Conservation (phyloP, 1,140 invertebrate genomes). For the Sarcophaga bullata region DNA sequence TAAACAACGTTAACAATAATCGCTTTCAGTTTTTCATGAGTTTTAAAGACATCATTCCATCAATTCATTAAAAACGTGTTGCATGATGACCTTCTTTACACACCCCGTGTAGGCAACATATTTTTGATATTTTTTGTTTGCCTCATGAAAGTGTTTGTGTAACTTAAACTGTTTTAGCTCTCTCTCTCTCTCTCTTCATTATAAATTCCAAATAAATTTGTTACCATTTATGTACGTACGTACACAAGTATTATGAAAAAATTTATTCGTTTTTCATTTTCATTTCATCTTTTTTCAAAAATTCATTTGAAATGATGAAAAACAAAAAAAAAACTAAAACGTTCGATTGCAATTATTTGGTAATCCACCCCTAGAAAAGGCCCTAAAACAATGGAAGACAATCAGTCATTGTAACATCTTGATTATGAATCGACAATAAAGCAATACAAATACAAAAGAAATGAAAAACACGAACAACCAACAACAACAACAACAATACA, state of each 20-base stretch:
- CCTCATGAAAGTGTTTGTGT: too few relatives aligned
- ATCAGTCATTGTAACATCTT: slow-evolving; percentile 36
- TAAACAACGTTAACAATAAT: too few relatives aligned
- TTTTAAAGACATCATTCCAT: too few relatives aligned
- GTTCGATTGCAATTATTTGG: slow-evolving; percentile 32
- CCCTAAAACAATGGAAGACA: slow-evolving; percentile 28
- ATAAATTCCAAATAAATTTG: slow-evolving; percentile 5
- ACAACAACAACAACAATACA: not conserved
- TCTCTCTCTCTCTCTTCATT: not conserved
- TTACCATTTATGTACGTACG: not conserved
- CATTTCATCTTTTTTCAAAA: not conserved
- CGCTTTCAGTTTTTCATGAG: too few relatives aligned
- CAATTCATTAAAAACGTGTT: too few relatives aligned
- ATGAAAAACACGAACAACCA: not conserved
- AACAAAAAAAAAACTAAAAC: too few relatives aligned
- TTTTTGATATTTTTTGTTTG: not conserved
- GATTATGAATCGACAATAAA: slow-evolving; percentile 10
- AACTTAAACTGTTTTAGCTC: not conserved
- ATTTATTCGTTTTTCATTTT: not conserved
- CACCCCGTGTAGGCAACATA: not conserved
- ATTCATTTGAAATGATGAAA: slow-evolving; percentile 36
- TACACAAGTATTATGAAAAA: too few relatives aligned
- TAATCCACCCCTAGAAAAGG: slow-evolving; percentile 32
- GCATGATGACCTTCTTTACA: too few relatives aligned
- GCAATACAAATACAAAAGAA: not conserved